These are phyloP conservation scores for Cerceris ruficornis DNA, from an alignment of 2,888 invertebrate species.

Conservation along the genomic window DNA sequence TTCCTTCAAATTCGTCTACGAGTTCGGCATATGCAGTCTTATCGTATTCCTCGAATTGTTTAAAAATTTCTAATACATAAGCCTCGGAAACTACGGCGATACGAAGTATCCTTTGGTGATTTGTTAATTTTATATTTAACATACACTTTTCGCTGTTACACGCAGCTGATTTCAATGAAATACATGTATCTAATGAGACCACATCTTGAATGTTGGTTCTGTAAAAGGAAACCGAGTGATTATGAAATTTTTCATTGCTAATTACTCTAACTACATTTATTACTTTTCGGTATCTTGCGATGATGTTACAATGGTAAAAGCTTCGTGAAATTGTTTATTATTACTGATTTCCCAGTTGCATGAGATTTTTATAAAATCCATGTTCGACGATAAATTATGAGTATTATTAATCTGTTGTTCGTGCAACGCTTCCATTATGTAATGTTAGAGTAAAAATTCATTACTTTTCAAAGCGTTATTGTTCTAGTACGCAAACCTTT, in stretches of 20 bases:
- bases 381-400: constrained; percentile 1
- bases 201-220: constrained; percentile 78
- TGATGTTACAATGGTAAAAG: constrained; percentile 63
- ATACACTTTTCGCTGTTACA: constrained; percentile 70
- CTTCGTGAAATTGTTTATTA: constrained; percentile 67
- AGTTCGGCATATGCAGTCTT: constrained; percentile 78
- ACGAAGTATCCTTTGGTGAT: constrained; percentile 74
- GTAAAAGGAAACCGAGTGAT: constrained; percentile 40
- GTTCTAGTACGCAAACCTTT: neutral
- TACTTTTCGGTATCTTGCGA: constrained; percentile 67
- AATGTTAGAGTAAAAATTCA: neutral
- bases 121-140: constrained; percentile 73
- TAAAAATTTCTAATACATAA: constrained; percentile 81
- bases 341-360: constrained; percentile 73
- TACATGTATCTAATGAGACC: constrained; percentile 77
- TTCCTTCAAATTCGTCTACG: constrained; percentile 79
- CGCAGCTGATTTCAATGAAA: constrained; percentile 67
- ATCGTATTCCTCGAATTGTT: constrained; percentile 81
- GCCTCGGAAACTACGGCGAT: constrained; percentile 81
- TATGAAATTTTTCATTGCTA: too few species aligned
- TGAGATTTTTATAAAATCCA: constrained; percentile 54
- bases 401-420: neutral
- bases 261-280: neutral
- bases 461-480: neutral
- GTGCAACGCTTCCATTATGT: constrained; percentile 36